These are phyloP conservation scores for Dallia pectoralis DNA, from an alignment of 2,797 vertebrate species.

Conservation along the genomic window DNA sequence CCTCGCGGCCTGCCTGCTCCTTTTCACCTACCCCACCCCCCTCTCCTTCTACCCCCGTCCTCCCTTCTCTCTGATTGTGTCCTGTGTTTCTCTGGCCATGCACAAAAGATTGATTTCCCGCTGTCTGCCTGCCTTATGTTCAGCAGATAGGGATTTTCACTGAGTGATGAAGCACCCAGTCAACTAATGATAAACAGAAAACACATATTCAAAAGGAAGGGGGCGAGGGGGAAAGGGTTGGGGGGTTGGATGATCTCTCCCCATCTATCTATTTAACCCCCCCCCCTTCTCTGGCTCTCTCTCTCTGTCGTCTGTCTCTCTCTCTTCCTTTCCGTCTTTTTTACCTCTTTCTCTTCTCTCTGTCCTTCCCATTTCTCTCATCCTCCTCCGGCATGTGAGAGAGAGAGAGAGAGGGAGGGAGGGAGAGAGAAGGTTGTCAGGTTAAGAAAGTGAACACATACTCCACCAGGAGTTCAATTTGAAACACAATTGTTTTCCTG, in stretches of 20 bases:
- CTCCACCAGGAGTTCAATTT: constrained; percentile 84
- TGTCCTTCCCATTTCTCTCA: constrained; percentile 17
- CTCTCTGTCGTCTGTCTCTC: too few species aligned
- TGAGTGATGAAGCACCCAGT: constrained; percentile 81
- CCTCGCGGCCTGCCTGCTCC: constrained; percentile 80
- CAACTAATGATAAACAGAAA: constrained; percentile 83
- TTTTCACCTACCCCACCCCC: constrained; percentile 76
- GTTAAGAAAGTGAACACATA: constrained; percentile 84
- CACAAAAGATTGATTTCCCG: constrained; percentile 90
- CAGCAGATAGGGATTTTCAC: constrained; percentile 84
- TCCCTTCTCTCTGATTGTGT: constrained; percentile 65
- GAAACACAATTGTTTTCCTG: constrained; percentile 83
- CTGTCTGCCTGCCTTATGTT: constrained; percentile 85
- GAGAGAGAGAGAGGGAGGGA: constrained; percentile 68
- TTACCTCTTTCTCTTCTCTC: neutral
- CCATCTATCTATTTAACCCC: neutral
- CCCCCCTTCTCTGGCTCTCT: neutral
- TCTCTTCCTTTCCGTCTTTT: neutral
- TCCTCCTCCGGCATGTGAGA: constrained; percentile 25
- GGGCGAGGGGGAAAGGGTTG: too few species aligned
- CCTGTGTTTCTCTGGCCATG: constrained; percentile 86
- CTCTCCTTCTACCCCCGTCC: neutral
- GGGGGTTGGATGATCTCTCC: neutral
- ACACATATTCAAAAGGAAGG: constrained; percentile 83
- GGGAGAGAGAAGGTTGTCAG: constrained; percentile 78